Evolutionary conservation across 2,113 vertebrate species (phyloP), one percentile per base, ranked within the genome.

Genomic region (Reinhardtius hippoglossoides): DNA sequence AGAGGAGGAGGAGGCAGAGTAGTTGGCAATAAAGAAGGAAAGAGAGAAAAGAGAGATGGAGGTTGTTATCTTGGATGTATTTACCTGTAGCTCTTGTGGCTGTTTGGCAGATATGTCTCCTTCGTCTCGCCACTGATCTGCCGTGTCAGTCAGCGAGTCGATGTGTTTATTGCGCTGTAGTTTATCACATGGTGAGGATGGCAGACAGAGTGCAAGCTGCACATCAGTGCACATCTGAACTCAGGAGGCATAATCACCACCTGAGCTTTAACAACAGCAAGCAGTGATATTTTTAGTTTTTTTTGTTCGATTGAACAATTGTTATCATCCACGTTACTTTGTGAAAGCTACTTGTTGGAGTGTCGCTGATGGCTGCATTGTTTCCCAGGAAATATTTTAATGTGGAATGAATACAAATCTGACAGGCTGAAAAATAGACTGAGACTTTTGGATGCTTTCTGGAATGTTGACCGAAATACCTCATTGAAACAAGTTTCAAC

Each of bases 31-130:
- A 82, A 86, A 84, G 52, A 54, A 75, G 70, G 72, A 57, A 35
- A 54, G 83, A n/a, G 70, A 44, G 61, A 48, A 26, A 21, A 46
- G 37, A 66, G 62, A 67, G 68, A 65, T 71, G 74, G 84, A 81
- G 81, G 87, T 58, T 81, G 87, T 89, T 88, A 85, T 81, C 75
- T 78, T 3, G 68, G 75, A 63, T 62, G 73, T 80, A 64, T 88
- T 88, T 87, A 89, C 85, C 85, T 84, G 82, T 67, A 73, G 81
- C 83, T 88, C 82, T 85, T 18, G 10, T 46, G 74, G 75, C 61
- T 71, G 62, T 73, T 87, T 50, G 82, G 74, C 71, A 81, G 82
- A 76, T 63, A 73, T 0, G 74, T 83, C 76, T 78, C 46, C 50
- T 71, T 46, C 56, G 26, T 80, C 84, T 85, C 12, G 69, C 74